Percentiles rank a stretch among this genome's conserved stretches.
These are phyloP conservation scores for Telmatochromis sp. DNA, from an alignment of 2,113 vertebrate genomes.

Conservation along the genomic window DNA sequence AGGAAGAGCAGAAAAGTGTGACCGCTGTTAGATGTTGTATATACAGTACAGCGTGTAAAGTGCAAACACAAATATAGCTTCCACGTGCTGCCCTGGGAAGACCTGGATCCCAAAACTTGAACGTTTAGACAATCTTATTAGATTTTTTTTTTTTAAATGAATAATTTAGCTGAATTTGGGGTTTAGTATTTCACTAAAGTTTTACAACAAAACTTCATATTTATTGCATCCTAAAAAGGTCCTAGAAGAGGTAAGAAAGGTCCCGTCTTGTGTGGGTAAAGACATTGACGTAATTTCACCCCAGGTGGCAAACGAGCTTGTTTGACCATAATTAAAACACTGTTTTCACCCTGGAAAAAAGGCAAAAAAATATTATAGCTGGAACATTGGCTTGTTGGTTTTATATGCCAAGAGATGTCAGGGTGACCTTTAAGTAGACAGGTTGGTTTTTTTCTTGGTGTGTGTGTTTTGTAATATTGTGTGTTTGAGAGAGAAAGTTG, in stretches of 20 bases:
- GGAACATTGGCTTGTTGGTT: conserved; percentile 22
- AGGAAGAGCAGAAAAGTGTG: background rate
- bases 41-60: background rate
- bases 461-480: background rate
- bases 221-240: background rate
- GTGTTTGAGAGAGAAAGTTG: background rate
- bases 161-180: background rate
- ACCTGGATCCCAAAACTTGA: background rate
- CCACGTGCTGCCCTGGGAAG: background rate
- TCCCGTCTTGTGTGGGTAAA: background rate
- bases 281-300: conserved; percentile 1
- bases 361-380: background rate
- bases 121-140: background rate
- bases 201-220: background rate
- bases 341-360: background rate
- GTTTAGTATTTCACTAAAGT: background rate
- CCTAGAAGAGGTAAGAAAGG: background rate
- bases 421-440: conserved; percentile 53
- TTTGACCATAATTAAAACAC: conserved; percentile 48
- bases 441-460: background rate
- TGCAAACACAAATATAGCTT: background rate
- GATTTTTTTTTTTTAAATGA: background rate
- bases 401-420: conserved; percentile 24
- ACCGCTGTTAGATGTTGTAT: background rate
- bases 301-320: conserved; percentile 21